phyloP scores from a whole-genome alignment of 23 tunicate species.

The Styela clava region DNA sequence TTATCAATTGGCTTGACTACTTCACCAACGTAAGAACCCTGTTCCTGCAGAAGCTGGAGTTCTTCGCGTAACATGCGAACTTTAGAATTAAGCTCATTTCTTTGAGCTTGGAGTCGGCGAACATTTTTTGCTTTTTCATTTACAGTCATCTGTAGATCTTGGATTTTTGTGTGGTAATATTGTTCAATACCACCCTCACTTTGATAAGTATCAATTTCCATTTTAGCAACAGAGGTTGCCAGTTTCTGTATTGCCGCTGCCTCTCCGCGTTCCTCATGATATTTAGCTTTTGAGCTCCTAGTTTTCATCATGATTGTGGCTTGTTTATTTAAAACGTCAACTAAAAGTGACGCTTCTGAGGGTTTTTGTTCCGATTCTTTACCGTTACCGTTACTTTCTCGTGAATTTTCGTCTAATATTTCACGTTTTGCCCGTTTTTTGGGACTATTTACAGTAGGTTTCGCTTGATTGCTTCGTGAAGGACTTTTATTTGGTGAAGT shows the following conservation, averaged over 20 bases:
- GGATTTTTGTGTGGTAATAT: constrained; percentile 78
- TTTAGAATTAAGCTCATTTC: constrained; percentile 87
- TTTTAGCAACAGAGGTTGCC: constrained; percentile 56
- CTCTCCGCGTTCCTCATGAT: constrained; percentile 49
- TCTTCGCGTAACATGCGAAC: constrained; percentile 91
- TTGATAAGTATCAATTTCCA: constrained; percentile 75
- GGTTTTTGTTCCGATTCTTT: constrained; percentile 12
- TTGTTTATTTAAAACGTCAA: constrained; percentile 43
- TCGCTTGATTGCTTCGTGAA: constrained; percentile 10
- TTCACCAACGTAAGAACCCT: constrained; percentile 94
- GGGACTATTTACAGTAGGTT: constrained; percentile 48
- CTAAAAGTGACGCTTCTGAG: constrained; percentile 23
- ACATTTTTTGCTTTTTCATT: constrained; percentile 88
- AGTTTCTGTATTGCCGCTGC: constrained; percentile 57
- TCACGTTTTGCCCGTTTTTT: constrained; percentile 62
- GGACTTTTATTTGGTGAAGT: constrained; percentile 13
- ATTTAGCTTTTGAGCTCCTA: background rate
- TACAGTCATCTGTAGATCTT: constrained; percentile 75
- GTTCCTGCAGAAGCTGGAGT: constrained; percentile 90
- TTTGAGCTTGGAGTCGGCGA: constrained; percentile 87
- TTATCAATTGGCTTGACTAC: constrained; percentile 93
- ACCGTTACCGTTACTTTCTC: background rate
- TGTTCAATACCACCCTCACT: constrained; percentile 82
- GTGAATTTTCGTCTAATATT: background rate
- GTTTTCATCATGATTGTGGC: constrained; percentile 28